Conservation (phyloP, 2,113 vertebrate species). For the Chloropsis hardwickii region DNA sequence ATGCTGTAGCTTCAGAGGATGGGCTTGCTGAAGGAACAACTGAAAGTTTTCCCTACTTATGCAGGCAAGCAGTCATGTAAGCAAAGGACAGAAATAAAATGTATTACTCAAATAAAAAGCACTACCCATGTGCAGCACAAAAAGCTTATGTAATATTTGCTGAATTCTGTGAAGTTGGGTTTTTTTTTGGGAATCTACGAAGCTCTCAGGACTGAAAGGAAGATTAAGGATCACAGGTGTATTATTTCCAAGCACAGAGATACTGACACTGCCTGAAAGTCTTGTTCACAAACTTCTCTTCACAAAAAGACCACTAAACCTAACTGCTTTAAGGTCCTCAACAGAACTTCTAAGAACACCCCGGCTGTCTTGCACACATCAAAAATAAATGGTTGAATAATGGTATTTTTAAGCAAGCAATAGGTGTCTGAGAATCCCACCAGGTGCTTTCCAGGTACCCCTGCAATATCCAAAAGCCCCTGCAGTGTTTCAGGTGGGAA, state of each 20-base stretch:
- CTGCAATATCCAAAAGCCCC: fast-evolving
- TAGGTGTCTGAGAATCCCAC: not conserved
- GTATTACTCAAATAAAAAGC: not conserved
- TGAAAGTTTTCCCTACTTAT: not conserved
- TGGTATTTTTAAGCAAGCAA: fast-evolving
- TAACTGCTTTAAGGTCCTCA: not conserved
- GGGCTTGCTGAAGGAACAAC: not conserved
- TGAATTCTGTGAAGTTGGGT: not conserved
- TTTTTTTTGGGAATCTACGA: not conserved
- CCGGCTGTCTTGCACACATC: not conserved
- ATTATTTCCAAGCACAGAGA: not conserved
- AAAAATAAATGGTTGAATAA: not conserved
- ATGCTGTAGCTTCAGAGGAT: not conserved
- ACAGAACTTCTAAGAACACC: not conserved
- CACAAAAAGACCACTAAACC: not conserved
- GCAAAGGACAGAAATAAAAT: not conserved
- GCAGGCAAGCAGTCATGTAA: not conserved
- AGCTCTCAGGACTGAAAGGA: not conserved
- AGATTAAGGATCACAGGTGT: not conserved
- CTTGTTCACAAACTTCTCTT: not conserved
- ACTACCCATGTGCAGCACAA: not conserved
- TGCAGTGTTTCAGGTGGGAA: not conserved
- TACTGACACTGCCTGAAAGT: not conserved
- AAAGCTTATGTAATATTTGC: not conserved
- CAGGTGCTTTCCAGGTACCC: too few relatives aligned